Base-by-base conservation (phyloP, 2,113 vertebrate species). In the Campylorhamphus procurvoides region DNA sequence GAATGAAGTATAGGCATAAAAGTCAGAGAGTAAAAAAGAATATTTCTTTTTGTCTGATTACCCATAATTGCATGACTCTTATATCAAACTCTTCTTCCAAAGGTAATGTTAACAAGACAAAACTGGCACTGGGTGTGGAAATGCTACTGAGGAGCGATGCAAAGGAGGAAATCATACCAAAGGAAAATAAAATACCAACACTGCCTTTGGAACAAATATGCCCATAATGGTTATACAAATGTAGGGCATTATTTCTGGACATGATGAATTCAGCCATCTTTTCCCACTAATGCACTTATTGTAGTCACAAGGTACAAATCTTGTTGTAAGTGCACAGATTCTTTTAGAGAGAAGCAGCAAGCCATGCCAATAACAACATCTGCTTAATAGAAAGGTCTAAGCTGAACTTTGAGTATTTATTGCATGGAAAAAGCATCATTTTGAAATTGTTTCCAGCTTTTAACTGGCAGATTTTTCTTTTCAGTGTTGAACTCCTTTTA, bases 401-500 rank as follows among this genome's bases (percentile, higher is more conserved):
- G 83, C 40, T 94, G 77, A 95, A 97, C 77, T 62, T 90, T 56
- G 64, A 72, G 55, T 95, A 84, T 95, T 89, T 95, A 93, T 63
- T 96, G 86, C 84, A 88, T 63, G 44, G 52, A 73, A 93, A 92
- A 97, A 91, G 55, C 84, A 93, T 86, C 22, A 80, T 88, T 94
- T 87, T 84, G 69, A 95, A 96, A 95, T 89, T 78, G 91, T 80
- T 93, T 87, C 83, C 78, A 95, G 94, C 66, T 97, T 96, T 95
- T 96, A 93, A 90, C 89, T 40, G 59, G 52, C 40, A 84, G 60
- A 11, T 88, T 71, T 93, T 92, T 71, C 75, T 91, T 96, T 96
- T 82, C 84, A 90, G 84, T 75, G 79, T 52, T 80, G 84, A 96
- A 94, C 71, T 96, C 81, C 31, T 87, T 96, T 96, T 85, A 90